Conservation (phyloP, 2,113 vertebrate genomes). For the Glaucomys volans region DNA sequence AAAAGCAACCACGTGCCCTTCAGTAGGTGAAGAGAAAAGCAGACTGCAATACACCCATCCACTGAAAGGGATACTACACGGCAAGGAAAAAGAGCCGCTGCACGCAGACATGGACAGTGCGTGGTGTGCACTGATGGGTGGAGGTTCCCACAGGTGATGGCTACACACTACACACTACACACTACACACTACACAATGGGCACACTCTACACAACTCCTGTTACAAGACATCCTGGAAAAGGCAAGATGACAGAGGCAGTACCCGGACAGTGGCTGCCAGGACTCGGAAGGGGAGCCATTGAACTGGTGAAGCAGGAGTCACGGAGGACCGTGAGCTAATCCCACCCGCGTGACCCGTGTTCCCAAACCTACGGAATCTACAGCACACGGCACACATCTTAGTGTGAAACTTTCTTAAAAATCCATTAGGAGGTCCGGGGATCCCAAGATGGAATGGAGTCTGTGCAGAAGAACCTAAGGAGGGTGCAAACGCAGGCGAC, state of each 20-base stretch:
- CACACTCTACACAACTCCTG: background rate
- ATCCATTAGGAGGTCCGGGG: background rate
- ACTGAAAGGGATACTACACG: too few species aligned
- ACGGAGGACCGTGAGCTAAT: background rate
- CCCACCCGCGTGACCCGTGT: background rate
- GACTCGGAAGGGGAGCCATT: background rate
- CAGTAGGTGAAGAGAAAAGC: background rate
- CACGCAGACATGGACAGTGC: accelerated
- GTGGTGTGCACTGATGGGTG: background rate
- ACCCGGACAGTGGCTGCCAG: background rate
- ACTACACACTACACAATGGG: too few species aligned
- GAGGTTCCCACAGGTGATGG: background rate
- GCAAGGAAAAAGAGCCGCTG: background rate
- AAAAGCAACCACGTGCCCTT: background rate
- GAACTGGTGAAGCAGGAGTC: background rate
- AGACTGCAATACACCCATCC: background rate
- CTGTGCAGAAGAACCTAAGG: background rate
- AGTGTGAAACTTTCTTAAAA: background rate
- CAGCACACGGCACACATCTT: background rate
- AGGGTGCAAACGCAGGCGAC: background rate
- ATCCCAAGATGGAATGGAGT: background rate
- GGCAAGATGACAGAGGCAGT: background rate
- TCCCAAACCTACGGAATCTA: background rate
- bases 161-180: too few species aligned
- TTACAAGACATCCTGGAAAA: background rate